Evolutionary conservation across 2,888 invertebrate species (phyloP).

Genomic region (Agrilus mali): DNA sequence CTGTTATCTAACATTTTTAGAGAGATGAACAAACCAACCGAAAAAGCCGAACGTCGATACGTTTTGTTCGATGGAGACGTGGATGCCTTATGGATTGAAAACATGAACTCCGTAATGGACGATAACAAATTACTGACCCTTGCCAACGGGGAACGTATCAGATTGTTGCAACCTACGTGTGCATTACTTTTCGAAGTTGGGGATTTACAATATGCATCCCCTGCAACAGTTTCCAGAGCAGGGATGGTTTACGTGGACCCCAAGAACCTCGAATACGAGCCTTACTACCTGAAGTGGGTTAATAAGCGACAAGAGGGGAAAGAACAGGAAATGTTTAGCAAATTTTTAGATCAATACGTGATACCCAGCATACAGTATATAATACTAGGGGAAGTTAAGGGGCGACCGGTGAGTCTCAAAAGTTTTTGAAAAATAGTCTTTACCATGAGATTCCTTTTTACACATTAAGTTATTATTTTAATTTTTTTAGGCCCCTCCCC

Average conservation of each 20-base stretch:
- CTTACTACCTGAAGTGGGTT: slow-evolving; percentile 80
- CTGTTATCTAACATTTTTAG: slow-evolving; percentile 82
- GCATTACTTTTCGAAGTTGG: slow-evolving; percentile 83
- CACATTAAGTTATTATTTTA: too few relatives aligned
- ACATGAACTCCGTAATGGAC: slow-evolving; percentile 96
- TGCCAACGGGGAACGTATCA: slow-evolving; percentile 81
- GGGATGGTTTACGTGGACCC: slow-evolving; percentile 94
- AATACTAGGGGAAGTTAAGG: slow-evolving; percentile 58
- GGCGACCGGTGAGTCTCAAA: slow-evolving; percentile 29
- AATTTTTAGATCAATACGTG: slow-evolving; percentile 66
- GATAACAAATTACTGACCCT: slow-evolving; percentile 82
- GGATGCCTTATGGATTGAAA: slow-evolving; percentile 91
- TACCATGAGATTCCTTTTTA: too few relatives aligned
- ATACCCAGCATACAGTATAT: slow-evolving; percentile 58
- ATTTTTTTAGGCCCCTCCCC: slow-evolving; percentile 45
- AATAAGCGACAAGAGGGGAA: slow-evolving; percentile 38
- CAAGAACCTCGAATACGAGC: slow-evolving; percentile 75
- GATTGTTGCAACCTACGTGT: slow-evolving; percentile 69
- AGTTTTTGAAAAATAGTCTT: not conserved
- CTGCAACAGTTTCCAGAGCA: slow-evolving; percentile 83
- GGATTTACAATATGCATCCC: slow-evolving; percentile 80
- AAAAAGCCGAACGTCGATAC: slow-evolving; percentile 63
- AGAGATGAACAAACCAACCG: slow-evolving; percentile 72
- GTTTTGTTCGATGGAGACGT: slow-evolving; percentile 90
- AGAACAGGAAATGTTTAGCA: slow-evolving; percentile 30